Conservation (phyloP, 2,113 vertebrate species). For the Gulo gulo region DNA sequence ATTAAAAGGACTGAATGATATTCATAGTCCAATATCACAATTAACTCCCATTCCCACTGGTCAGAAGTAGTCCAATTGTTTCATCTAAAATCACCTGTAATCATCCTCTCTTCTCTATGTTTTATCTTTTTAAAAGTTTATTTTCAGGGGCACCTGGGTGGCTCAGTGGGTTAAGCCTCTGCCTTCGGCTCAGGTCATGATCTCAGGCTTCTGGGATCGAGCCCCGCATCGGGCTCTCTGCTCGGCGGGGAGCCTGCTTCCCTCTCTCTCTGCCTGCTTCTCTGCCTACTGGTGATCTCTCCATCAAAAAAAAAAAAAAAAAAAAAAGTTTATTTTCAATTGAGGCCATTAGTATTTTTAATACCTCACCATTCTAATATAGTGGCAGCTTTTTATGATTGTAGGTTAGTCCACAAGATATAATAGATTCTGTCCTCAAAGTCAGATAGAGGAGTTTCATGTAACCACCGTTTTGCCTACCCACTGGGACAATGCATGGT, state of each 20-base stretch:
- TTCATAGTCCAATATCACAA: not conserved
- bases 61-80: not conserved
- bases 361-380: not conserved
- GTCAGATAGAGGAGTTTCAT: not conserved
- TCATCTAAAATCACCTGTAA: not conserved
- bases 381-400: not conserved
- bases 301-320: no score
- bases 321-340: not conserved
- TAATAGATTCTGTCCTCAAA: not conserved
- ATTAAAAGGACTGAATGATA: not conserved
- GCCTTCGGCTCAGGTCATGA: no score
- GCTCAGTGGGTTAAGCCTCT: no score
- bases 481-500: not conserved
- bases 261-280: no score
- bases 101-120: not conserved
- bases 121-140: not conserved
- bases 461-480: not conserved
- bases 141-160: no score
- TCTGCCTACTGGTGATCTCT: no score
- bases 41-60: not conserved
- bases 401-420: not conserved
- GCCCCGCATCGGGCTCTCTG: no score
- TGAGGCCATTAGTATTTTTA: not conserved
- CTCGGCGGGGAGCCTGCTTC: no score
- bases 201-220: no score